phyloP scores from a whole-genome alignment of 2,113 vertebrate genomes.

The Phrynosoma platyrhinos region DNA sequence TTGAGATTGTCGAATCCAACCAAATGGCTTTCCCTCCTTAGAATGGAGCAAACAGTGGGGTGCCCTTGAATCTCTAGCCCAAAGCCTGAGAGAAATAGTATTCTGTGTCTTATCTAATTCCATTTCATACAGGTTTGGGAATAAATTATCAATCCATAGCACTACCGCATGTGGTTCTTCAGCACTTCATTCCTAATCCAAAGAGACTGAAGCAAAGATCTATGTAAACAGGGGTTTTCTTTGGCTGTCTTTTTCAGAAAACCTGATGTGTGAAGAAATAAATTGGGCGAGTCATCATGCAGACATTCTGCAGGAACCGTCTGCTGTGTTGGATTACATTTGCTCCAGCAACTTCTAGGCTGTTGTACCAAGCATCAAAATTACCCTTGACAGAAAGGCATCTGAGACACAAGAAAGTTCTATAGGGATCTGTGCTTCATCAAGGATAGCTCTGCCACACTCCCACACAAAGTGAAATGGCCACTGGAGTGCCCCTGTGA shows the following conservation, averaged over 20 bases:
- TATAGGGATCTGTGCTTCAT: not conserved
- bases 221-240: not conserved
- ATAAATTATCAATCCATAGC: constrained; percentile 15
- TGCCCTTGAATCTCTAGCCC: not conserved
- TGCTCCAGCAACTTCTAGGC: not conserved
- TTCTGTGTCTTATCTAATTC: not conserved
- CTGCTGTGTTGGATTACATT: constrained; percentile 35
- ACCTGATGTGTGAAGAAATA: constrained; percentile 42
- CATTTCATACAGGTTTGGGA: not conserved
- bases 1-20: too few relatives aligned
- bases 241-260: constrained; percentile 50
- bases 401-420: not conserved
- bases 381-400: constrained; percentile 25
- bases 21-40: not conserved
- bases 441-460: not conserved
- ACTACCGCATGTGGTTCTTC: not conserved
- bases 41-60: not conserved
- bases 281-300: constrained; percentile 58
- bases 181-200: not conserved
- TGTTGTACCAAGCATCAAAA: constrained; percentile 2
- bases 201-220: constrained; percentile 33
- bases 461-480: too few relatives aligned
- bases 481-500: too few relatives aligned
- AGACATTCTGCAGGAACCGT: constrained; percentile 37
- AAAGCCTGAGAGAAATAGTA: constrained; percentile 18